Conservation (phyloP, 2,113 vertebrate genomes). For the Etheostoma spectabile region DNA sequence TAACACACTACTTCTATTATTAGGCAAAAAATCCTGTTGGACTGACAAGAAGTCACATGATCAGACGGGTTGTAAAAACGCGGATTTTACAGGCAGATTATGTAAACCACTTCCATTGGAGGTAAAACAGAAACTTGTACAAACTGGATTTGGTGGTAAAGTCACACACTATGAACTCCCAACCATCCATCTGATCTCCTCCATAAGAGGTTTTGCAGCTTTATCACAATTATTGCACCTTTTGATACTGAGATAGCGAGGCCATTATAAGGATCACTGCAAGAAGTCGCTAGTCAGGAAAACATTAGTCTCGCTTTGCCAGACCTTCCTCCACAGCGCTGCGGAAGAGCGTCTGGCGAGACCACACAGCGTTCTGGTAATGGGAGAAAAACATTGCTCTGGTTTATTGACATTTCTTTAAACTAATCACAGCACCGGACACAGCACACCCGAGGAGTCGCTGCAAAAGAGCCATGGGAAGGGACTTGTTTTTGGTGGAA, state of each 20-base stretch:
- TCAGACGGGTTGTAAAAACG: background rate
- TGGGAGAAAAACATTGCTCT: too few relatives aligned
- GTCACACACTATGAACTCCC: background rate
- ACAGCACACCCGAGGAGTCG: too few relatives aligned
- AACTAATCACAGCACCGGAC: too few relatives aligned
- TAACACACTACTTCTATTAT: too few relatives aligned
- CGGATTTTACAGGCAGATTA: background rate
- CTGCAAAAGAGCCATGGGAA: too few relatives aligned
- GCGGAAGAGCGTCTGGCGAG: too few relatives aligned
- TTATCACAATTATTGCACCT: background rate
- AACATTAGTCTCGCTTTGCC: background rate
- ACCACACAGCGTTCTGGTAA: too few relatives aligned
- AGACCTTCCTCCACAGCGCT: too few relatives aligned
- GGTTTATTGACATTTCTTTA: too few relatives aligned
- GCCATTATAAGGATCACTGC: constrained; percentile 6
- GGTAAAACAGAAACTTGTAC: background rate
- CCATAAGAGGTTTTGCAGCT: background rate
- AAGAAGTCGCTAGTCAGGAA: background rate
- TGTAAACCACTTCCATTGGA: background rate
- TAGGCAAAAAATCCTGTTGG: background rate
- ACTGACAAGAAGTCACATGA: background rate
- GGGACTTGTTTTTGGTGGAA: too few relatives aligned
- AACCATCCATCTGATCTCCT: background rate
- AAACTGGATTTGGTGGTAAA: background rate
- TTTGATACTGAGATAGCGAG: background rate